Percentiles rank a stretch among this genome's conserved stretches.
Evolutionary conservation across 1,140 invertebrate species (phyloP).

Genomic region (Sweltsa coloradensis): DNA sequence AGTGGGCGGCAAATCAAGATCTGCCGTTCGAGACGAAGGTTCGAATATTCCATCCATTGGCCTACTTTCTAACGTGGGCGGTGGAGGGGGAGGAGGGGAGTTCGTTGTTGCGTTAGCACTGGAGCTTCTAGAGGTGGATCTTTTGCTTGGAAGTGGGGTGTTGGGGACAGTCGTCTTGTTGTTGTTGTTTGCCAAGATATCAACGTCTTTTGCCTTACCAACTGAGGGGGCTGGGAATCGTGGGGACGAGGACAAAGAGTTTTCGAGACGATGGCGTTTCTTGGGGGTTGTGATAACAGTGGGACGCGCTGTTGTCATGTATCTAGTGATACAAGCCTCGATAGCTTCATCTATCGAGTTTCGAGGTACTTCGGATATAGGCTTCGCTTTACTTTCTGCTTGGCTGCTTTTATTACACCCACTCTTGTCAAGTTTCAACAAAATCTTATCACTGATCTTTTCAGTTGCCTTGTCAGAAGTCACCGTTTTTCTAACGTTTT

Average conservation of each 20-base stretch:
- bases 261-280: constrained; percentile 41
- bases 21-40: too few relatives aligned
- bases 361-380: constrained; percentile 18
- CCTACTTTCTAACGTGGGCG: too few relatives aligned
- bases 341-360: constrained; percentile 44
- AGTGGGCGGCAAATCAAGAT: too few relatives aligned
- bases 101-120: constrained; percentile 9
- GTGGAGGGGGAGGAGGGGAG: too few relatives aligned
- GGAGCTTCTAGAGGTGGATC: constrained; percentile 11
- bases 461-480: too few relatives aligned
- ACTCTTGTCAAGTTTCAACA: too few relatives aligned
- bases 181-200: constrained; percentile 2
- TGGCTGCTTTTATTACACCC: neutral
- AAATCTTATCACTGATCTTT: too few relatives aligned
- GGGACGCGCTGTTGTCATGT: constrained; percentile 19
- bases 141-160: constrained; percentile 11
- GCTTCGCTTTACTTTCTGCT: constrained; percentile 7
- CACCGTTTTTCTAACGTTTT: too few relatives aligned
- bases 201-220: neutral
- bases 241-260: neutral
- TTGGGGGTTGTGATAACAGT: constrained; percentile 39
- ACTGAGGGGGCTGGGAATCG: neutral
- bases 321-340: constrained; percentile 42
- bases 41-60: too few relatives aligned
- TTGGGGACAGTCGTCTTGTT: neutral